Conservation (phyloP, 92 coral and sea anemone genomes). For the Epizoanthus fatuus region DNA sequence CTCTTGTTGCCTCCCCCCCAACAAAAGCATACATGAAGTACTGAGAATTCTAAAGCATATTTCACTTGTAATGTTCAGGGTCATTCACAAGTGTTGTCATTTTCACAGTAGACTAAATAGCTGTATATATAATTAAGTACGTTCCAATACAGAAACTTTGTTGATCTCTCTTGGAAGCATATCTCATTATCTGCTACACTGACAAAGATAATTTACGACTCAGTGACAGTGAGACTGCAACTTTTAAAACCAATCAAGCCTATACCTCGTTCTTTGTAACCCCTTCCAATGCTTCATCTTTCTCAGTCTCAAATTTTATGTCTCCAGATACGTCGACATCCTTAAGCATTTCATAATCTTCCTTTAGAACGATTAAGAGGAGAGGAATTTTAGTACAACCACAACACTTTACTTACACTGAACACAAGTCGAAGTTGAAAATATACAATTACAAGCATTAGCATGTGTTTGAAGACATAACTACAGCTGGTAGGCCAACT, state of each 20-base stretch:
- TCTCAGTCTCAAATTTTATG: constrained; percentile 36
- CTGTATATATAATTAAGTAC: not conserved
- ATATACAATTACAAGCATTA: not conserved
- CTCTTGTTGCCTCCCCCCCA: too few relatives aligned
- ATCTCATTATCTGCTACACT: not conserved
- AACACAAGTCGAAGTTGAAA: not conserved
- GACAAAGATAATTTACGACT: not conserved
- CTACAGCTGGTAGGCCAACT: not conserved
- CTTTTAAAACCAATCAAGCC: too few relatives aligned
- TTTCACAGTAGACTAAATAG: too few relatives aligned
- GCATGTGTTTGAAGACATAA: too few relatives aligned
- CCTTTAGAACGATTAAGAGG: constrained; percentile 49
- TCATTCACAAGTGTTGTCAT: too few relatives aligned
- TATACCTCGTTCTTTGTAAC: constrained; percentile 62
- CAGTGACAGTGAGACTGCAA: too few relatives aligned
- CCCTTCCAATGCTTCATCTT: constrained; percentile 10
- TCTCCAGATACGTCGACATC: constrained; percentile 71
- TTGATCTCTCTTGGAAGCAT: not conserved
- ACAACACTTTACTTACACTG: too few relatives aligned
- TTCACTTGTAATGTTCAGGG: too few relatives aligned
- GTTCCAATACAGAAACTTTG: too few relatives aligned
- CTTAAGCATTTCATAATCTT: constrained; percentile 91
- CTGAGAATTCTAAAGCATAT: too few relatives aligned
- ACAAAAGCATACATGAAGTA: too few relatives aligned
- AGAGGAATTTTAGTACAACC: not conserved